A percentile compares a stretch with the other conserved stretches of the same genome.
Conservation (phyloP, 2,113 vertebrate genomes). For the Rallus limicola region DNA sequence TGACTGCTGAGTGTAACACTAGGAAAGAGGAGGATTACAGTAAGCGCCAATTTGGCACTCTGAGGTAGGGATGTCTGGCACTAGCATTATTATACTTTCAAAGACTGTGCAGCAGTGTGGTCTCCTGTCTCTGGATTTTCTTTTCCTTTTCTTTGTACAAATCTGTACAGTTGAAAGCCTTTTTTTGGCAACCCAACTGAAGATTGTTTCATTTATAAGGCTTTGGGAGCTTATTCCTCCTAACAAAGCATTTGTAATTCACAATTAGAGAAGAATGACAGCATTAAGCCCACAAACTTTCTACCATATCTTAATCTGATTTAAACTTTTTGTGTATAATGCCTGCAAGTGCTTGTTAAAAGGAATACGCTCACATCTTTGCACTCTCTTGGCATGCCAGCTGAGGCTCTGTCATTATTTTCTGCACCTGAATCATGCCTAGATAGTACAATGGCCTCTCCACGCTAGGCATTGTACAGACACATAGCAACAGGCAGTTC, state of each 20-base stretch:
- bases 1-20: constrained; percentile 68
- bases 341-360: neutral
- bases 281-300: neutral
- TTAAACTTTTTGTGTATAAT: neutral
- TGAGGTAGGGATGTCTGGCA: constrained; percentile 63
- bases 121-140: constrained; percentile 54
- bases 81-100: constrained; percentile 42
- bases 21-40: constrained; percentile 69
- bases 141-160: constrained; percentile 40
- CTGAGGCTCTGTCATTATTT: neutral
- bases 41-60: constrained; percentile 72
- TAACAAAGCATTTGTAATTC: neutral
- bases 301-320: neutral
- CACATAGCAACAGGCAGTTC: neutral
- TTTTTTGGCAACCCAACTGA: neutral
- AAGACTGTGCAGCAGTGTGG: constrained; percentile 50
- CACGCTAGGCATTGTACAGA: neutral
- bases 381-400: neutral
- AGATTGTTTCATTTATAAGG: neutral
- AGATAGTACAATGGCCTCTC: neutral
- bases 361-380: neutral
- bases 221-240: neutral
- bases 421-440: neutral
- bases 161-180: constrained; percentile 15
- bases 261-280: neutral